Evolutionary conservation across 2,113 vertebrate species (phyloP), one percentile per base, ranked within the genome.

Genomic region (Dolichotis patagonum): DNA sequence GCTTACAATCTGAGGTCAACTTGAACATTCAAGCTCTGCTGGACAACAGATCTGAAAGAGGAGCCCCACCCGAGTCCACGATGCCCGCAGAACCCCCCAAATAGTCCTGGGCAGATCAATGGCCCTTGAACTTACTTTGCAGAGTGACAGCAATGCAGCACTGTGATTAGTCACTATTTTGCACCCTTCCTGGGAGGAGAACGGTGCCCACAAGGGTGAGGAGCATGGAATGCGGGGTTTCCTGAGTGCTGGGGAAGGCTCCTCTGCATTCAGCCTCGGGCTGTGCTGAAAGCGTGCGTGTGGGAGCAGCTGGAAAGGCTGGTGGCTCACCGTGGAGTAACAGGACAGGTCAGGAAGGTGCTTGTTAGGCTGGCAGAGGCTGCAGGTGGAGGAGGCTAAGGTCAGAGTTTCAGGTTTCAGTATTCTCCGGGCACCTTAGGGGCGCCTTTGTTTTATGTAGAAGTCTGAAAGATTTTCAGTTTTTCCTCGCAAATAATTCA

Each of bases 321-420:
- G 5, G 5, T 3, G 35, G 8, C 19, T 77, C 52, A 7, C 0
- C 0, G 1, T 49, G 3, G 7, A 56, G 41, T 81, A 1, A 0
- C 7, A 3, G 28, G n/a, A 41, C 96, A 84, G 32, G 7, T n/a
- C 3, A 3, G 4, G 4, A 7, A 81, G 19, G 26, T 2, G 2
- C 12, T 49, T 67, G 28, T 71, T 62, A 43, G 52, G 22, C 5
- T 10, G 65, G 26, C 5, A 26, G 14, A 17, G 17, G n/a, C 11
- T 2, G 32, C 7, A 1, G 22, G 38, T 38, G 69, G 49, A 28
- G 78, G 38, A 46, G 4, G 17, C 8, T 30, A 2, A n/a, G 5
- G 24, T 28, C 16, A 11, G 8, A 38, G 41, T 41, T 82, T 9
- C n/a, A 82, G 62, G 65, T 60, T 62, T 32, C 52, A 38, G 62